Conservation (phyloP, 2,888 invertebrate genomes). For the Volucella bombylans region DNA sequence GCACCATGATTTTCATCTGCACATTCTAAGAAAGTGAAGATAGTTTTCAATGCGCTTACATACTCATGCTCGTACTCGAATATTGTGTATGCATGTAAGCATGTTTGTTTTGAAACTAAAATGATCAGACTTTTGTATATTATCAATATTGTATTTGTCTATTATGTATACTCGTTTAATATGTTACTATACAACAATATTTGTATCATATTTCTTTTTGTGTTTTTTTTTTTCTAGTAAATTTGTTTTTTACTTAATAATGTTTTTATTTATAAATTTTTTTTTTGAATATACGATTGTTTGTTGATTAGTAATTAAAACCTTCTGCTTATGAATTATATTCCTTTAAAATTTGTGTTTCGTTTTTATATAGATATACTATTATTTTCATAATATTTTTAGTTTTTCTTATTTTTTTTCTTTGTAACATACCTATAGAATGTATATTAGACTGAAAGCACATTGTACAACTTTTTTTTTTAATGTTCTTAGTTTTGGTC, state of each 20-base stretch:
- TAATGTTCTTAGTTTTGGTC: slow-evolving; percentile 6
- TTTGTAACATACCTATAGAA: slow-evolving; percentile 26
- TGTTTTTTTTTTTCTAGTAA: slow-evolving; percentile 53
- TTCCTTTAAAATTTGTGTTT: slow-evolving; percentile 73
- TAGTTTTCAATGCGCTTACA: slow-evolving; percentile 31
- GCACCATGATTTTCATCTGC: slow-evolving; percentile 47
- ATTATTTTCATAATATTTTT: slow-evolving; percentile 77
- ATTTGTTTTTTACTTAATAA: slow-evolving; percentile 64
- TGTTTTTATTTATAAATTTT: slow-evolving; percentile 57
- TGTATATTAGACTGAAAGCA: slow-evolving; percentile 60
- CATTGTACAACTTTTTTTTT: slow-evolving; percentile 52
- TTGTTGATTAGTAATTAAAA: slow-evolving; percentile 71
- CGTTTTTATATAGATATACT: slow-evolving; percentile 79
- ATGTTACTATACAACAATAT: slow-evolving; percentile 61
- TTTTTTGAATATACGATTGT: slow-evolving; percentile 78
- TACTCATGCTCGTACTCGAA: neutral
- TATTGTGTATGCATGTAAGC: no score
- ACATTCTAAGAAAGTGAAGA: slow-evolving; percentile 63
- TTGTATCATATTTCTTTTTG: slow-evolving; percentile 28
- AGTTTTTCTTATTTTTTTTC: slow-evolving; percentile 21
- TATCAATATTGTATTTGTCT: slow-evolving; percentile 48
- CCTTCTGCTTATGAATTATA: slow-evolving; percentile 59
- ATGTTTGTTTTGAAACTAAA: slow-evolving; percentile 37
- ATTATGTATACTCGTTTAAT: slow-evolving; percentile 36
- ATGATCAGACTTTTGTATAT: slow-evolving; percentile 72